Conservation (phyloP, 1,140 invertebrate genomes). For the Achroia grisella region DNA sequence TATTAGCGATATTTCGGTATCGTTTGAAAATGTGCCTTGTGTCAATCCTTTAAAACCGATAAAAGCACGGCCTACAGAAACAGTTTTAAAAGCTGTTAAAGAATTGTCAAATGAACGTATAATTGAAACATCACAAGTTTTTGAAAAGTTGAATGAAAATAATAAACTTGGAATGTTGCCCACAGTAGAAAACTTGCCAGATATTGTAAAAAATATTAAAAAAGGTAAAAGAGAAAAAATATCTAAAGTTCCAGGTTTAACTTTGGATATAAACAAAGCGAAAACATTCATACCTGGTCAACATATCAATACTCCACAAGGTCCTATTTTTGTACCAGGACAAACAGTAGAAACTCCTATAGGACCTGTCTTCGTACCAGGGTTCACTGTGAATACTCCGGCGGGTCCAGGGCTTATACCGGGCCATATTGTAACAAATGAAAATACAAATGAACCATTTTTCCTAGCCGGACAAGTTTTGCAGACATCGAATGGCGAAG, state of each 20-base stretch:
- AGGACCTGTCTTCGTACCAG: constrained; percentile 81
- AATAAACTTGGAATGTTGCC: constrained; percentile 76
- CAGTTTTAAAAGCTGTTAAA: constrained; percentile 68
- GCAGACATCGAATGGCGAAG: constrained; percentile 75
- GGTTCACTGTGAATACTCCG: constrained; percentile 80
- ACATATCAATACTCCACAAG: constrained; percentile 80
- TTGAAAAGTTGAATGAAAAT: constrained; percentile 72
- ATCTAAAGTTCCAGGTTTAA: constrained; percentile 77
- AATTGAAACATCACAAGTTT: constrained; percentile 74
- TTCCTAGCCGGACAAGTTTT: constrained; percentile 81
- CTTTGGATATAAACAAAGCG: constrained; percentile 77
- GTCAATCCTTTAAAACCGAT: constrained; percentile 76
- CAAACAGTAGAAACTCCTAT: constrained; percentile 81
- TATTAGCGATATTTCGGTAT: constrained; percentile 71
- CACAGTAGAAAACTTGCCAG: constrained; percentile 76
- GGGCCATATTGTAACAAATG: constrained; percentile 78
- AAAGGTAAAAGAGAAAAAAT: constrained; percentile 75
- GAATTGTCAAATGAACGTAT: constrained; percentile 73
- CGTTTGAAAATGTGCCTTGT: constrained; percentile 78
- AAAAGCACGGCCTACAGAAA: constrained; percentile 67
- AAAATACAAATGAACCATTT: constrained; percentile 75
- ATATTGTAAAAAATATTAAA: constrained; percentile 77
- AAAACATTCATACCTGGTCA: constrained; percentile 81
- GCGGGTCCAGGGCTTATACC: constrained; percentile 79
- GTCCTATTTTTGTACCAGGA: constrained; percentile 81